These are phyloP conservation scores for Kuschelorhynchus macadamiae DNA, from an alignment of 2,888 invertebrate genomes.

Conservation along the genomic window DNA sequence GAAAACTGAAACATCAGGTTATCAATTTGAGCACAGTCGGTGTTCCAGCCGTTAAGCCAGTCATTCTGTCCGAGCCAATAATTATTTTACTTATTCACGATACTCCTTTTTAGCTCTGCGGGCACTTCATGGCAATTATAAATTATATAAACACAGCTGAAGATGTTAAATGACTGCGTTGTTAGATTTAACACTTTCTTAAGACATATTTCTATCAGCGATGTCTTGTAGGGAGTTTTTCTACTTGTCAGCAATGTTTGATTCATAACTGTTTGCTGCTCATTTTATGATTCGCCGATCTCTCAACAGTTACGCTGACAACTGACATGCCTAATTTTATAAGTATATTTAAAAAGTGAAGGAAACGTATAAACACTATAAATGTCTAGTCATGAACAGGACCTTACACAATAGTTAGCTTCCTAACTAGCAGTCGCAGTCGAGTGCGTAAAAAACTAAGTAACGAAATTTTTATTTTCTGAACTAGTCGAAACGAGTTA, in stretches of 20 bases:
- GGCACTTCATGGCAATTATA: constrained; percentile 54
- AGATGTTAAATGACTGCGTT: constrained; percentile 58
- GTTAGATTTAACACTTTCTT: constrained; percentile 60
- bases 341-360: too few species aligned
- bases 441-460: too few species aligned
- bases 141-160: constrained; percentile 58
- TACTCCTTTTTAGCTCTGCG: constrained; percentile 52
- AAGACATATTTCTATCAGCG: constrained; percentile 43
- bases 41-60: constrained; percentile 63
- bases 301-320: too few species aligned
- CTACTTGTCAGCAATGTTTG: constrained; percentile 22
- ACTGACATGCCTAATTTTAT: too few species aligned
- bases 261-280: too few species aligned
- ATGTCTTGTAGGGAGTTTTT: constrained; percentile 33
- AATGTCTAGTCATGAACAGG: too few species aligned
- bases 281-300: too few species aligned
- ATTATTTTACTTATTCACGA: constrained; percentile 65
- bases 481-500: too few species aligned
- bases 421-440: too few species aligned
- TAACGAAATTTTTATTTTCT: too few species aligned
- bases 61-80: constrained; percentile 64
- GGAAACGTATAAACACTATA: too few species aligned
- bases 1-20: constrained; percentile 61
- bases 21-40: constrained; percentile 66
- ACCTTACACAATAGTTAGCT: too few species aligned